A percentile compares a stretch with the other conserved stretches of the same genome.
Evolutionary conservation across 1,140 invertebrate species (phyloP).

Genomic region (Drosophila mauritiana): DNA sequence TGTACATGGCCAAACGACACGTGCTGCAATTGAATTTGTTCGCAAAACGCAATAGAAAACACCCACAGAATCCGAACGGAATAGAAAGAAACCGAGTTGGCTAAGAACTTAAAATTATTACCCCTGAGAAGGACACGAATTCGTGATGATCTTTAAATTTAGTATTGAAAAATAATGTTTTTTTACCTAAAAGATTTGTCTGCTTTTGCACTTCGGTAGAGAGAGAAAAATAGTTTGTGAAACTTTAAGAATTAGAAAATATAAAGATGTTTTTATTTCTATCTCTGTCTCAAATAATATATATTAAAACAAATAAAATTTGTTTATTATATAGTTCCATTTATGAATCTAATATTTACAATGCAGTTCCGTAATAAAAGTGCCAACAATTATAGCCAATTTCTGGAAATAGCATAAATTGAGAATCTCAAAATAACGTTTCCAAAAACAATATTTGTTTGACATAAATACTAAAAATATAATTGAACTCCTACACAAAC

Average conservation of each 20-base stretch:
- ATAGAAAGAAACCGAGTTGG: constrained; percentile 17
- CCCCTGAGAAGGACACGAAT: constrained; percentile 19
- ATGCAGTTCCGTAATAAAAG: no score
- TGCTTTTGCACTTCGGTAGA: background rate
- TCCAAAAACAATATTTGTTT: background rate
- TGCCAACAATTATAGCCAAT: no score
- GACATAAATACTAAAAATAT: background rate
- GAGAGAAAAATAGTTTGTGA: no score
- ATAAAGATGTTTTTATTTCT: no score
- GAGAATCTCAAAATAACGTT: background rate
- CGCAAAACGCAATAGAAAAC: constrained; percentile 80
- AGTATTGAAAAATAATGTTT: background rate
- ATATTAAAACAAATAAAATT: no score
- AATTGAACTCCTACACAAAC: background rate
- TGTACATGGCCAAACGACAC: constrained; percentile 72
- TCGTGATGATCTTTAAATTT: constrained; percentile 29
- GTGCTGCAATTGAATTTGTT: constrained; percentile 80
- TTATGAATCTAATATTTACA: no score
- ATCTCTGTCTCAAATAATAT: no score
- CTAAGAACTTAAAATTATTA: constrained; percentile 20
- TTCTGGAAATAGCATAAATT: background rate
- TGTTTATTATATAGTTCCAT: no score
- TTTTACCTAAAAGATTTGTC: background rate
- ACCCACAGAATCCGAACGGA: constrained; percentile 51
- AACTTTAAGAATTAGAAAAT: no score